Evolutionary conservation across 2,888 invertebrate species (phyloP).

Genomic region (Lutraria lutraria): DNA sequence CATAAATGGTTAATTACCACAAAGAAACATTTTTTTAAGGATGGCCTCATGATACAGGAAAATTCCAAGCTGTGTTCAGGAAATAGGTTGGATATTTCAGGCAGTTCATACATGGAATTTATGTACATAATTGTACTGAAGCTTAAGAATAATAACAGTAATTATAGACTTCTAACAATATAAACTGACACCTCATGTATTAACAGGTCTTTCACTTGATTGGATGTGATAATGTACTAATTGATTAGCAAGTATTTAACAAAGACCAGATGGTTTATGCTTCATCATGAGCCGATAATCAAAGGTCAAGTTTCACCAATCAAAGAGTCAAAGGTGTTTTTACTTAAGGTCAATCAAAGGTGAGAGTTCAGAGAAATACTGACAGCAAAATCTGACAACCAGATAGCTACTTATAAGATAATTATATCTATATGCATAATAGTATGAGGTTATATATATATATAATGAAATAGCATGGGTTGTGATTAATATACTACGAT

Average conservation of each 20-base stretch:
- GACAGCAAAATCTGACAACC: not conserved
- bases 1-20: too few species aligned
- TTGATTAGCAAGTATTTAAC: conserved; percentile 22
- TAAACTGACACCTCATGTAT: not conserved
- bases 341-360: conserved; percentile 19
- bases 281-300: not conserved
- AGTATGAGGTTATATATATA: not conserved
- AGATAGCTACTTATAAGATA: too few species aligned
- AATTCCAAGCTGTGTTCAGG: too few species aligned
- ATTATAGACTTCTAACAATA: not conserved
- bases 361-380: conserved; percentile 15
- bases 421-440: too few species aligned
- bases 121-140: not conserved
- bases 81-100: too few species aligned
- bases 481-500: too few species aligned
- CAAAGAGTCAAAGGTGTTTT: not conserved
- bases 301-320: not conserved
- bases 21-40: too few species aligned
- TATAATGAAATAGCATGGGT: too few species aligned
- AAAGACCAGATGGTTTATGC: conserved; percentile 24
- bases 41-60: too few species aligned
- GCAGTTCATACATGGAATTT: not conserved
- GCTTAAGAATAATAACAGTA: not conserved
- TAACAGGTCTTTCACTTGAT: not conserved
- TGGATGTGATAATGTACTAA: conserved; percentile 4